Evolutionary conservation across 2,888 invertebrate species (phyloP).

Genomic region (Malthinus seriepunctatus): DNA sequence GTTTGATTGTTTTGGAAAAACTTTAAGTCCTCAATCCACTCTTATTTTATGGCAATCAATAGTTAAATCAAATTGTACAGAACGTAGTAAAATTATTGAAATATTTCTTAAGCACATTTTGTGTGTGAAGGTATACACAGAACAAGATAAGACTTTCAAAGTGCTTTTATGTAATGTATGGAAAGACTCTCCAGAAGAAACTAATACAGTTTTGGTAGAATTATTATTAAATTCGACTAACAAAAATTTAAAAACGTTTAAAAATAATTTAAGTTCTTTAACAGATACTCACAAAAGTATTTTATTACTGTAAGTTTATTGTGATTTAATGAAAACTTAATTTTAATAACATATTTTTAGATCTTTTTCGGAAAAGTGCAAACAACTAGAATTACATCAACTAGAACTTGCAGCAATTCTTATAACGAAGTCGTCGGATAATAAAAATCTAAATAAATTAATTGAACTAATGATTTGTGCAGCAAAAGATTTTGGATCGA

Average conservation of each 20-base stretch:
- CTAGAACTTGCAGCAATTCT: neutral
- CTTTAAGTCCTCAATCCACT: slow-evolving; percentile 17
- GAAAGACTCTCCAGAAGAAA: slow-evolving; percentile 14
- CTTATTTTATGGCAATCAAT: slow-evolving; percentile 25
- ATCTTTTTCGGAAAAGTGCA: slow-evolving; percentile 3
- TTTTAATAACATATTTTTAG: slow-evolving; percentile 9
- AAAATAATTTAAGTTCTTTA: slow-evolving; percentile 15
- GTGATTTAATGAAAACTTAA: neutral
- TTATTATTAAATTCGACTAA: slow-evolving; percentile 1
- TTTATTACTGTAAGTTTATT: slow-evolving; percentile 22
- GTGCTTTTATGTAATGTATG: slow-evolving; percentile 15
- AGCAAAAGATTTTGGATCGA: slow-evolving; percentile 21
- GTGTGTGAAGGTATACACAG: slow-evolving; percentile 13
- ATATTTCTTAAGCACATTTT: slow-evolving; percentile 14
- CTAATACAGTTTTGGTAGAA: slow-evolving; percentile 4
- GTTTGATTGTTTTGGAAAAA: slow-evolving; percentile 14
- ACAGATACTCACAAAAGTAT: slow-evolving; percentile 12
- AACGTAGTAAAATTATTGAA: neutral
- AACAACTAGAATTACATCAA: slow-evolving; percentile 14
- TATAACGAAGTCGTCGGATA: neutral
- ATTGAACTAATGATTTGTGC: slow-evolving; percentile 20
- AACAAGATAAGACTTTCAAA: slow-evolving; percentile 7
- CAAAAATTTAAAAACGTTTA: neutral
- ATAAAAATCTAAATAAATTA: slow-evolving; percentile 5
- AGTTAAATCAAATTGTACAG: neutral